phyloP scores from a whole-genome alignment of 2,888 invertebrate genomes.

The Stomorhina lunata region DNA sequence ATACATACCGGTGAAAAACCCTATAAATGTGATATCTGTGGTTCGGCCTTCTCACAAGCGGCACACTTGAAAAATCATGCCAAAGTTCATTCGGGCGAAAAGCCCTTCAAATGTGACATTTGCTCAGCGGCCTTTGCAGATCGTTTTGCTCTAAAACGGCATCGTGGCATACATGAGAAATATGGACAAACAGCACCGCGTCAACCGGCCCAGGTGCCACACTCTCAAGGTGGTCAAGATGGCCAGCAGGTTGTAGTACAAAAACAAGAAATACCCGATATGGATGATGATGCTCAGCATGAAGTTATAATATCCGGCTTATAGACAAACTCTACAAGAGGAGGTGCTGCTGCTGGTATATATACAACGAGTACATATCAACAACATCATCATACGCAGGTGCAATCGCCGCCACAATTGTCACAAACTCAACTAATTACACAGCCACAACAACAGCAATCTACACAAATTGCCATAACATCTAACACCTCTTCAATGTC shows the following conservation, averaged over 20 bases:
- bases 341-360: conserved; percentile 43
- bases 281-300: conserved; percentile 79
- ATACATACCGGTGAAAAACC: conserved; percentile 88
- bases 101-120: conserved; percentile 90
- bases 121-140: conserved; percentile 93
- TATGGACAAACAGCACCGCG: conserved; percentile 83
- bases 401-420: background rate
- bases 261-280: conserved; percentile 78
- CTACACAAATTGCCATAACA: conserved; percentile 39
- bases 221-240: conserved; percentile 57
- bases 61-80: conserved; percentile 94
- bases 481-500: conserved; percentile 62
- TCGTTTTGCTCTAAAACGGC: conserved; percentile 91
- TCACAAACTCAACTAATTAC: conserved; percentile 42
- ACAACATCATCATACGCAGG: conserved; percentile 35
- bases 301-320: conserved; percentile 78
- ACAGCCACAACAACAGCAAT: conserved; percentile 45
- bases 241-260: conserved; percentile 76
- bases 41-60: conserved; percentile 94
- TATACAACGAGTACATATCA: conserved; percentile 62
- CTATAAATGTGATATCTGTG: conserved; percentile 90
- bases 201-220: conserved; percentile 77
- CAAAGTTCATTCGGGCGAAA: conserved; percentile 90
- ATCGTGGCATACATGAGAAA: conserved; percentile 93
- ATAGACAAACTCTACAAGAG: conserved; percentile 75